phyloP scores from a whole-genome alignment of 2,113 vertebrate genomes.

The Serilophus lunatus region DNA sequence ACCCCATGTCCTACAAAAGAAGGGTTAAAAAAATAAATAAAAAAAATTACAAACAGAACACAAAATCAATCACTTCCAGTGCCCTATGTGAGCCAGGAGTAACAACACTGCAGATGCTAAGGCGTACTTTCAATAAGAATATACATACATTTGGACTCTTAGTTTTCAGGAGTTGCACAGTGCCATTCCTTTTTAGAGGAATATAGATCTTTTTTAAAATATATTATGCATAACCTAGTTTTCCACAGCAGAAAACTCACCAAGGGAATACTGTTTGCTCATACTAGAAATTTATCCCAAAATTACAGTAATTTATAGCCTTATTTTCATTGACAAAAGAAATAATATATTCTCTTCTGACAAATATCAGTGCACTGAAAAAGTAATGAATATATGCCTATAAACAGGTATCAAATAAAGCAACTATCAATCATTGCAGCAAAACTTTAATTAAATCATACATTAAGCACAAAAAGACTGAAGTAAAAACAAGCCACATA shows the following conservation, averaged over 20 bases:
- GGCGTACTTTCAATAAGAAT: not conserved
- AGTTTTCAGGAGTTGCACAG: not conserved
- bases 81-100: not conserved
- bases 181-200: not conserved
- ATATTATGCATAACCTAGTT: slow-evolving; percentile 17
- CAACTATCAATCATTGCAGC: slow-evolving; percentile 61
- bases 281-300: slow-evolving; percentile 6
- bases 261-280: slow-evolving; percentile 28
- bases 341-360: slow-evolving; percentile 53
- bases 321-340: slow-evolving; percentile 56
- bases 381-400: slow-evolving; percentile 42
- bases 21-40: not conserved
- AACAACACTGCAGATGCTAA: not conserved
- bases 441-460: slow-evolving; percentile 65
- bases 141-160: not conserved
- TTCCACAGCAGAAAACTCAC: slow-evolving; percentile 42
- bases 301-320: slow-evolving; percentile 55
- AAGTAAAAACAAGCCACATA: slow-evolving; percentile 15
- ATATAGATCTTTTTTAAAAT: slow-evolving; percentile 31
- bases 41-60: not conserved
- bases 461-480: slow-evolving; percentile 40
- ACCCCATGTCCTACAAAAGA: not conserved
- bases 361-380: slow-evolving; percentile 34
- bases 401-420: slow-evolving; percentile 65
- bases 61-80: not conserved